Evolutionary conservation across 2,888 invertebrate species (phyloP), one percentile per base, ranked within the genome.

Genomic region (Drosophila lutescens): DNA sequence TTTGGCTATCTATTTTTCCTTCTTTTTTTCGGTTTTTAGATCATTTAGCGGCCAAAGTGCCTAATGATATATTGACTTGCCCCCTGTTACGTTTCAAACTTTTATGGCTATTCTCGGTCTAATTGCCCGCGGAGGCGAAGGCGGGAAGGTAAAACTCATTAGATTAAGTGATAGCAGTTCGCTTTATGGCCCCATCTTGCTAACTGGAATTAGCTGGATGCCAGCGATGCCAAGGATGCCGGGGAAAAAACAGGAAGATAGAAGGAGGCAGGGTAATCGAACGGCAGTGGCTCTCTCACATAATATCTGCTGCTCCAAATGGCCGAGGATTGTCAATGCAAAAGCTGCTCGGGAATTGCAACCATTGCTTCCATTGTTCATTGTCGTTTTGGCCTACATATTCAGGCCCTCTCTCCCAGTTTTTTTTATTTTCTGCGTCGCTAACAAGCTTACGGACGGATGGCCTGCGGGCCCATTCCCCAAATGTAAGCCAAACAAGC

Each of bases 61-160:
- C 77, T 79, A 84, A 84, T 81, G 85, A 84, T 81, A 81, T 84
- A 85, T 84, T 81, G 81, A 81, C 76, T 82, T 66, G 30, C 49
- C 34, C 17, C 12, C 46, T 32, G 26, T 32, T n/a, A 30, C 13
- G 59, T 62, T 62, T 49, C 41, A 63, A 62, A 63, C 60, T 63
- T 63, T 43, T 36, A 58, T 46, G 32, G 34, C 44, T 46, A 36
- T 43, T 60, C 50, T 68, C 13, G n/a, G 20, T 41, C 59, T 70
- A 76, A 80, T 72, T 68, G 71, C 61, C 53, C 60, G 10, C 38
- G 23, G 53, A 32, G 62, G 26, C 38, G 23, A 49, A 30, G 61
- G 30, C 30, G 30, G 53, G 5, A 61, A 53, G 63, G 65, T 67
- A 67, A 54, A 66, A 65, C 72, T 63, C 65, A 50, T 63, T 73